phyloP scores from a whole-genome alignment of 2,113 vertebrate genomes.

The Rana temporaria region DNA sequence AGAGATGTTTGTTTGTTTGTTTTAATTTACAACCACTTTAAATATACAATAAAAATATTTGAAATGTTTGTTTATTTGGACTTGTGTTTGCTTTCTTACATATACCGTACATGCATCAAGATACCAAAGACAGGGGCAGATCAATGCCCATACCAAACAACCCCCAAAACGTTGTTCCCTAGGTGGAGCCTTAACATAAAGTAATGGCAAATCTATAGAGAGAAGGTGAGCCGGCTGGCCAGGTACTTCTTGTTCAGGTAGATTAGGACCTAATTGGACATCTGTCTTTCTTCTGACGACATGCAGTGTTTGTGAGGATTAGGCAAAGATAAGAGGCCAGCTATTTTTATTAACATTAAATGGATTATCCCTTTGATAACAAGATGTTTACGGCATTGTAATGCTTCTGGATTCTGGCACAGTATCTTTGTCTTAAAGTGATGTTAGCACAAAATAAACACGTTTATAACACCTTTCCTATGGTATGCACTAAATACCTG shows the following conservation, averaged over 20 bases:
- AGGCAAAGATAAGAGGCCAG: constrained; percentile 19
- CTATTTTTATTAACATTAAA: constrained; percentile 27
- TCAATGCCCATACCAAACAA: too few relatives aligned
- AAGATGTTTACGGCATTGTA: neutral
- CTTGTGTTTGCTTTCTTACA: too few relatives aligned
- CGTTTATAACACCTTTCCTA: neutral
- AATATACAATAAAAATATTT: too few relatives aligned
- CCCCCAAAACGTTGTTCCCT: too few relatives aligned
- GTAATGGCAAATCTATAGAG: too few relatives aligned
- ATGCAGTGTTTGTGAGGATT: constrained; percentile 1
- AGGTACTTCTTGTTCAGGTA: neutral
- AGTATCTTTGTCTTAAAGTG: neutral
- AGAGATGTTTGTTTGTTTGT: too few relatives aligned
- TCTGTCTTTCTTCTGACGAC: constrained; percentile 23
- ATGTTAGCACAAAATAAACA: neutral
- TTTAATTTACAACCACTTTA: too few relatives aligned
- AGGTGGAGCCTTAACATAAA: too few relatives aligned
- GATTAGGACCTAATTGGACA: neutral
- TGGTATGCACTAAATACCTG: neutral
- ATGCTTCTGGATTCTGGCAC: neutral
- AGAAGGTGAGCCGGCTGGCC: too few relatives aligned
- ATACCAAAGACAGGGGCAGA: too few relatives aligned
- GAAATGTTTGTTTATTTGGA: too few relatives aligned
- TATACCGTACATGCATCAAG: too few relatives aligned
- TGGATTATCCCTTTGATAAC: constrained; percentile 17